phyloP scores from a whole-genome alignment of 2,797 vertebrate genomes.

The Diceros bicornis region DNA sequence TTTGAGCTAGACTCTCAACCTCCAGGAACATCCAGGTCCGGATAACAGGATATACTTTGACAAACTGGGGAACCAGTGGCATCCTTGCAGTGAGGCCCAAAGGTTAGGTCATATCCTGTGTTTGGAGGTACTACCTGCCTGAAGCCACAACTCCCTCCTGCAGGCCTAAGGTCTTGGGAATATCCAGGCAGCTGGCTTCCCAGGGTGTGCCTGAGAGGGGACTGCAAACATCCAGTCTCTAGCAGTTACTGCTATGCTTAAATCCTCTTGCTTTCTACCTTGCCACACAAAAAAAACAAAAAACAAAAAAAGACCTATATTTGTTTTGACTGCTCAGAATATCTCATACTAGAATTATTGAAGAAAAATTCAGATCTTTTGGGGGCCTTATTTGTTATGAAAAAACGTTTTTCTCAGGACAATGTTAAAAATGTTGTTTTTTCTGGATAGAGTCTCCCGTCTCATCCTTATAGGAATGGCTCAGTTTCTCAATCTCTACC shows the following conservation, averaged over 20 bases:
- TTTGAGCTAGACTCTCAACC: conserved; percentile 2
- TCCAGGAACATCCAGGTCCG: conserved; percentile 12
- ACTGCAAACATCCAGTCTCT: background rate
- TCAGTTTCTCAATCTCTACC: conserved; percentile 13
- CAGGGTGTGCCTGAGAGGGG: background rate
- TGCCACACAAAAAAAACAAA: background rate
- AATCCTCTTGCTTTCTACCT: conserved; percentile 14
- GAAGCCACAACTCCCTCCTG: background rate
- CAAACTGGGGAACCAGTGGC: background rate
- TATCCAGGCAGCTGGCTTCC: background rate
- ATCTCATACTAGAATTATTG: conserved; percentile 13
- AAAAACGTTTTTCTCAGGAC: background rate
- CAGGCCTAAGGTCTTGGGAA: background rate
- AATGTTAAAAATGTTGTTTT: background rate
- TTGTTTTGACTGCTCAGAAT: conserved; percentile 34
- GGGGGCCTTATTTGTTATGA: background rate
- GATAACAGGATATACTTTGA: conserved; percentile 26
- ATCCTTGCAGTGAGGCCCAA: background rate
- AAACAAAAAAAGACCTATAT: background rate
- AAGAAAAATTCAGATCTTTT: conserved; percentile 63
- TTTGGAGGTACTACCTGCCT: background rate
- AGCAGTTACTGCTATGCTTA: background rate
- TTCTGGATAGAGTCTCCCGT: background rate
- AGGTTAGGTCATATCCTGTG: background rate
- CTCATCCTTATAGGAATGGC: conserved; percentile 44